Evolutionary conservation across 2,797 vertebrate species (phyloP).

Genomic region (Pagetopsis macropterus): DNA sequence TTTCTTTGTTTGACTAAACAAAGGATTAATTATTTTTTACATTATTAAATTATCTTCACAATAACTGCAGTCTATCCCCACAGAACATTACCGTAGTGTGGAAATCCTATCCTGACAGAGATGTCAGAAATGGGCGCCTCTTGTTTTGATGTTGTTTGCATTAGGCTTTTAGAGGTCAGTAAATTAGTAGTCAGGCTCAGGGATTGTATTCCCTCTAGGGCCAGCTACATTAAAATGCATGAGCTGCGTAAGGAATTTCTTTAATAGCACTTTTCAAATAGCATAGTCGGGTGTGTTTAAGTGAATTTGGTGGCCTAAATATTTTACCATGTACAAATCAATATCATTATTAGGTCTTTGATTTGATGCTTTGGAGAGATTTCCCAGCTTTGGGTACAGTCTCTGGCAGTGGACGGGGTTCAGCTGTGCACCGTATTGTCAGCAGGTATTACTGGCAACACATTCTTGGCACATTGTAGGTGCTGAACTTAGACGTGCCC

Average conservation of each 20-base stretch:
- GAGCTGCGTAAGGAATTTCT: constrained; percentile 17
- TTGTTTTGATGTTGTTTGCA: constrained; percentile 29
- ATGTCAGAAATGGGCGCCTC: neutral
- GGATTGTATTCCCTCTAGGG: neutral
- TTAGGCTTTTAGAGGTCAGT: constrained; percentile 21
- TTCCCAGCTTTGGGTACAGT: constrained; percentile 15
- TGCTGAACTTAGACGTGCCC: constrained; percentile 55
- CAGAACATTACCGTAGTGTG: neutral
- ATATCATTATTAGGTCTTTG: neutral
- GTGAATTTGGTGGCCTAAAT: constrained; percentile 4
- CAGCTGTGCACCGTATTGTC: constrained; percentile 8
- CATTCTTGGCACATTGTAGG: constrained; percentile 52
- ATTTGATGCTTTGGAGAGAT: constrained; percentile 7
- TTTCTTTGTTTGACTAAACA: neutral
- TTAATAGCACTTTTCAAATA: constrained; percentile 16
- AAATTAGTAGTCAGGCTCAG: constrained; percentile 15
- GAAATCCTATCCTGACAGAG: neutral
- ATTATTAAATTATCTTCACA: constrained; percentile 4
- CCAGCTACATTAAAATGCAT: constrained; percentile 38
- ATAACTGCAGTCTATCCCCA: neutral
- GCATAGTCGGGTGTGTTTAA: constrained; percentile 7
- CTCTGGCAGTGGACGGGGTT: neutral
- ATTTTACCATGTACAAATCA: constrained; percentile 4
- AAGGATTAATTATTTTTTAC: constrained; percentile 4
- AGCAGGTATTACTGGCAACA: constrained; percentile 30